These are phyloP conservation scores for Mythimna albipuncta DNA, from an alignment of 2,888 invertebrate genomes.

Conservation along the genomic window DNA sequence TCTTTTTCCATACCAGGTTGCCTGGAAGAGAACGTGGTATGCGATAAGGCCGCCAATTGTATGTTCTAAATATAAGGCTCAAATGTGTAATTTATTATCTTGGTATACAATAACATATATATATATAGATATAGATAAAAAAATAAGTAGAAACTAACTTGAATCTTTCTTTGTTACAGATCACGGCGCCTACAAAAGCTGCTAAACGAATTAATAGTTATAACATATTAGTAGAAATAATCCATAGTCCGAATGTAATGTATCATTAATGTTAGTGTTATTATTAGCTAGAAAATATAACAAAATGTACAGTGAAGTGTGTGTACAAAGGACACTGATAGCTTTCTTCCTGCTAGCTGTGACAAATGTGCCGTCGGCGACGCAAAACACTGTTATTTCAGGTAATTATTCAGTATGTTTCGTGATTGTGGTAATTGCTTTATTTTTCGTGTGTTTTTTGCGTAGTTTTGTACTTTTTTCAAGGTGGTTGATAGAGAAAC, in stretches of 20 bases:
- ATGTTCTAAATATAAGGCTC: too few relatives aligned
- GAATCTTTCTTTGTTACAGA: constrained; percentile 79
- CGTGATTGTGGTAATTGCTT: constrained; percentile 39
- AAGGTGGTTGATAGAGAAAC: too few relatives aligned
- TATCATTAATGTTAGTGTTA: constrained; percentile 69
- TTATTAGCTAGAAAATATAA: constrained; percentile 78
- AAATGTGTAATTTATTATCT: too few relatives aligned
- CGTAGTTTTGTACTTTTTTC: not conserved
- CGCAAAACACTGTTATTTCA: constrained; percentile 80
- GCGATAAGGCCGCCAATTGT: too few relatives aligned
- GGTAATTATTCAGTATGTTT: constrained; percentile 69
- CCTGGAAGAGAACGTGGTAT: too few relatives aligned
- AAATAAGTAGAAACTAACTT: too few relatives aligned
- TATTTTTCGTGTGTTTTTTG: constrained; percentile 23
- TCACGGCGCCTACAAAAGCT: constrained; percentile 70
- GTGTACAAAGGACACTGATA: constrained; percentile 77
- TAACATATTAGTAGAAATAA: constrained; percentile 55
- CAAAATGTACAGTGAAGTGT: constrained; percentile 83
- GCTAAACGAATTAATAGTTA: constrained; percentile 63
- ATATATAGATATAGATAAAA: too few relatives aligned
- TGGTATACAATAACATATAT: too few relatives aligned
- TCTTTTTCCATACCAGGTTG: too few relatives aligned
- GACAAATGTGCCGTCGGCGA: constrained; percentile 82
- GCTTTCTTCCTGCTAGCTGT: constrained; percentile 79
- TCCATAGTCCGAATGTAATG: constrained; percentile 65